Percentiles rank a stretch among this genome's conserved stretches.
Evolutionary conservation across 2,797 vertebrate species (phyloP).

Genomic region (Triplophysa yarkandensis): DNA sequence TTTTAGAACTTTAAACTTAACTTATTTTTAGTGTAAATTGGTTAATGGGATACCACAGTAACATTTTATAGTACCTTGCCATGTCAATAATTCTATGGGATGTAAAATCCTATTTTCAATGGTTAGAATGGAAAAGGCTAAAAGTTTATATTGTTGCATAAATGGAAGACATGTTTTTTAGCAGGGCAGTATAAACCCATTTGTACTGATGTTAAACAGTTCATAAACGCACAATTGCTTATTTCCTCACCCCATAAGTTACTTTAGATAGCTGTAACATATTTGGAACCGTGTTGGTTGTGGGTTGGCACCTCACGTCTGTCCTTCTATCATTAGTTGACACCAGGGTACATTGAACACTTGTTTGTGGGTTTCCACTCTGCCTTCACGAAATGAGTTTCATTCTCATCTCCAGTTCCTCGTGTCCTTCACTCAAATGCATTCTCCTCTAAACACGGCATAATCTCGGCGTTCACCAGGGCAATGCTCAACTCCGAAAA

Average conservation of each 20-base stretch:
- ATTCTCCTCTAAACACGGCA: constrained; percentile 57
- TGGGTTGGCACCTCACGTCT: not conserved
- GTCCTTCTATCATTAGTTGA: constrained; percentile 27
- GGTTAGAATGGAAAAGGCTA: too few relatives aligned
- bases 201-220: too few relatives aligned
- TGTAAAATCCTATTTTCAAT: too few relatives aligned
- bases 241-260: not conserved
- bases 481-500: constrained; percentile 58
- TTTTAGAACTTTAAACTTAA: too few relatives aligned
- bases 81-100: too few relatives aligned
- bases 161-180: too few relatives aligned
- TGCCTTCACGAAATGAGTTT: constrained; percentile 51
- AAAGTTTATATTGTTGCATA: too few relatives aligned
- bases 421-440: constrained; percentile 61
- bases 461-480: constrained; percentile 53
- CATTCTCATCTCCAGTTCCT: constrained; percentile 40
- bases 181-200: too few relatives aligned
- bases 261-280: not conserved
- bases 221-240: not conserved
- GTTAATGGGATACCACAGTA: too few relatives aligned
- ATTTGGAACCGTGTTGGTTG: not conserved
- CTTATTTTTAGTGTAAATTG: too few relatives aligned
- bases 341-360: constrained; percentile 19
- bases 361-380: constrained; percentile 49
- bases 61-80: too few relatives aligned